Conservation (phyloP, 1,140 invertebrate species). For the Ceratina australensis region DNA sequence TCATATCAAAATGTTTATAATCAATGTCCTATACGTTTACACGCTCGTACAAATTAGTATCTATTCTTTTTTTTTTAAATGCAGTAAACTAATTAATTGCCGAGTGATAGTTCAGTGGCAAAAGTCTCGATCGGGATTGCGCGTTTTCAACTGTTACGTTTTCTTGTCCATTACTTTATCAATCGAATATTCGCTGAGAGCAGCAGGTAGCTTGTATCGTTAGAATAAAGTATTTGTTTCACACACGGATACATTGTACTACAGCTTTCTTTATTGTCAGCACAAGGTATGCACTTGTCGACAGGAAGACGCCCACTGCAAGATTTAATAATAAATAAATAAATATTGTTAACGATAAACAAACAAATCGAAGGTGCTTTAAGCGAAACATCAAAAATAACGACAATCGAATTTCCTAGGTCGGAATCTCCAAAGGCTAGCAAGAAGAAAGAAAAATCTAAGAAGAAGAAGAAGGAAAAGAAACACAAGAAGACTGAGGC, state of each 20-base stretch:
- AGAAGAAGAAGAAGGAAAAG: constrained; percentile 76
- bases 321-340: constrained; percentile 64
- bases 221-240: constrained; percentile 63
- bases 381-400: constrained; percentile 34
- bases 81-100: constrained; percentile 27
- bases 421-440: constrained; percentile 74
- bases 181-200: constrained; percentile 35
- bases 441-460: constrained; percentile 77
- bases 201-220: constrained; percentile 58
- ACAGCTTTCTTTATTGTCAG: constrained; percentile 75
- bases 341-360: constrained; percentile 60
- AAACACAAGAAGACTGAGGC: constrained; percentile 74
- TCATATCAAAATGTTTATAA: constrained; percentile 23
- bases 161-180: constrained; percentile 10
- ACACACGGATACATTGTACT: constrained; percentile 64
- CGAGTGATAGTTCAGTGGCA: constrained; percentile 32
- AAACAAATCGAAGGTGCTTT: constrained; percentile 50
- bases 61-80: constrained; percentile 19
- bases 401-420: constrained; percentile 67
- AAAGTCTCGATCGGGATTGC: constrained; percentile 17
- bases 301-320: constrained; percentile 77
- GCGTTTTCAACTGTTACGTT: constrained; percentile 30
- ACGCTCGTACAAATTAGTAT: constrained; percentile 36
- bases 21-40: constrained; percentile 40
- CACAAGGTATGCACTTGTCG: constrained; percentile 78